Evolutionary conservation across 2,888 invertebrate genomes (phyloP), one percentile per base, ranked within the genome.

Genomic region (Clitarchus hookeri): DNA sequence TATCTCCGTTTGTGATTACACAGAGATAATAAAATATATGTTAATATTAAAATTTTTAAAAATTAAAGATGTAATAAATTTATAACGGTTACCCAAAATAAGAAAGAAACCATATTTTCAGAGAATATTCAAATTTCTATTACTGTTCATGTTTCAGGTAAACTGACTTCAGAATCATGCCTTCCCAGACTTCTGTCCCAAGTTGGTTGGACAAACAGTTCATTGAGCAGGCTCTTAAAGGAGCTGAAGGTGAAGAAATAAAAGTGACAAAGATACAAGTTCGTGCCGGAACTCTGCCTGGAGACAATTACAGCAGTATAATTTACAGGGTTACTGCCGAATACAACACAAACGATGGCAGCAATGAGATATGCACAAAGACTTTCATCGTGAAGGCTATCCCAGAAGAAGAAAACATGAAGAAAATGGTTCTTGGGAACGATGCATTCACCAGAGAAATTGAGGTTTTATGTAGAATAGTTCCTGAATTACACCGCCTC

Each of bases 291-390:
- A 48, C 48, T 44, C 0, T 11, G 9, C 48, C 83, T 83, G 83
- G 83, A 6, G 83, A 83, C n/a, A 83, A 83, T 36, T 83, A 36
- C 36, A 83, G 44, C 36, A 83, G 83, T 36, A 36, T 48, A 12
- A 83, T 83, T 8, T 83, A 83, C 19, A 19, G 83, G n/a, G 36
- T 83, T 44, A 25, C 23, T 3, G 83, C 25, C 65, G 65, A 65
- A n/a, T 65, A 65, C 65, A 23, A 65, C 2, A 6, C 65, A 65
- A 23, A 2, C 8, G 16, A 65, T 65, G 65, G 65, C 13, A 16
- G 25, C 23, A 13, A 36, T 16, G 27, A 3, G 23, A 23, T n/a
- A n/a, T 16, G 23, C 65, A 8, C 13, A 19, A 65, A 65, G 65
- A n/a, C 23, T 12, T n/a, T 65, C 65, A 65, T 65, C n/a, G 65